Percentiles rank a stretch among this genome's conserved stretches.
Conservation (phyloP, 2,113 vertebrate genomes). For the Petromus typicus region DNA sequence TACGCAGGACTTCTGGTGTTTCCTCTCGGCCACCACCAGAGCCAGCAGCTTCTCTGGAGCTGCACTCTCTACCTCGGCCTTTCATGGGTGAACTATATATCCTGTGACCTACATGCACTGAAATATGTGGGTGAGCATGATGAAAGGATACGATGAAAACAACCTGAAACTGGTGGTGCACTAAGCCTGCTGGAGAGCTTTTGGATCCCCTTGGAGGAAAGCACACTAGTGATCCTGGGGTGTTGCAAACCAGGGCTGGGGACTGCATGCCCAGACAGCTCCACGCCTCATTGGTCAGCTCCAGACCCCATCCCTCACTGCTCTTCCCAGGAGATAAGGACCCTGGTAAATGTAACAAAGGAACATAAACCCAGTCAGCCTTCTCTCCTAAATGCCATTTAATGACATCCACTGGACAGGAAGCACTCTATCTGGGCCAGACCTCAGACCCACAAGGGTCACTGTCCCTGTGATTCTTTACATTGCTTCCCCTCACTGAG, state of each 20-base stretch:
- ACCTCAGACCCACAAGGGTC: not conserved
- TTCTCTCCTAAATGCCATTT: conserved; percentile 20
- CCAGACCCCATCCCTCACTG: conserved; percentile 51
- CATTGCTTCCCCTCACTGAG: not conserved
- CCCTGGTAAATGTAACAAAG: conserved; percentile 43
- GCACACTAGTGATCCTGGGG: not conserved
- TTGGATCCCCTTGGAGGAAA: not conserved
- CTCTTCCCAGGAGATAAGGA: conserved; percentile 42
- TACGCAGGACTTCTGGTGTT: not conserved
- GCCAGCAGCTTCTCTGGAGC: not conserved
- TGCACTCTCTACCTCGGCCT: not conserved
- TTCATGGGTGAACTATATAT: not conserved
- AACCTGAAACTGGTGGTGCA: not conserved
- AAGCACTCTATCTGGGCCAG: conserved; percentile 22
- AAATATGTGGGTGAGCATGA: not conserved
- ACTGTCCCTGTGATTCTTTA: conserved; percentile 6
- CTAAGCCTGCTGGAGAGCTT: not conserved
- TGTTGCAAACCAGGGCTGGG: not conserved
- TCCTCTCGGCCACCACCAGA: not conserved
- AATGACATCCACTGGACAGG: conserved; percentile 16
- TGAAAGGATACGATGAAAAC: not conserved
- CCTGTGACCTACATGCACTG: conserved; percentile 5
- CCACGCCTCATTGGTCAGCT: conserved; percentile 23
- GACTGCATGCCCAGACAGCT: not conserved
- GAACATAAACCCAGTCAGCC: conserved; percentile 37